phyloP scores from a whole-genome alignment of 2,888 invertebrate species.

The Bembecia ichneumoniformis region DNA sequence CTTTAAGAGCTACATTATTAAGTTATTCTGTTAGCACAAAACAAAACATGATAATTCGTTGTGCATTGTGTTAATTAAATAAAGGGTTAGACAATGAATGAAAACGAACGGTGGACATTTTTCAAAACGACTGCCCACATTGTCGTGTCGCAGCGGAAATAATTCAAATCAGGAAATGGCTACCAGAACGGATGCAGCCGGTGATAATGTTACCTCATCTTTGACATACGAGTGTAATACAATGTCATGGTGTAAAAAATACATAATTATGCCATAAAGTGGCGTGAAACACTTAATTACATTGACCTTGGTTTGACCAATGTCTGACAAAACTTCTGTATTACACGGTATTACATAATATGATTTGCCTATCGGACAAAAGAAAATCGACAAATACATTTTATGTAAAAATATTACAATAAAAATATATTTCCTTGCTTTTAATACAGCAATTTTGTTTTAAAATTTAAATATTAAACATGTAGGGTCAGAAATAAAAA shows the following conservation, averaged over 20 bases:
- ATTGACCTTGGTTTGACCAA: not conserved
- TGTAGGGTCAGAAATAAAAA: too few relatives aligned
- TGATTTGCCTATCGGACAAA: not conserved
- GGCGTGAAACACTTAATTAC: not conserved
- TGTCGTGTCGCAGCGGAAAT: constrained; percentile 31
- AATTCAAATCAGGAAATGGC: constrained; percentile 48
- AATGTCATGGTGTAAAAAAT: constrained; percentile 26
- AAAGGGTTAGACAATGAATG: not conserved
- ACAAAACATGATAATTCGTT: not conserved
- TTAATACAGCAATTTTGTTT: too few relatives aligned
- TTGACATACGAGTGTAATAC: constrained; percentile 25
- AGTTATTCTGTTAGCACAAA: too few relatives aligned
- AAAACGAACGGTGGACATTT: constrained; percentile 7
- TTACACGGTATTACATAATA: not conserved
- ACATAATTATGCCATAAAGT: not conserved
- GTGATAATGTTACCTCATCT: constrained; percentile 42
- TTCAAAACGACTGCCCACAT: constrained; percentile 14
- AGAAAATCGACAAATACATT: not conserved
- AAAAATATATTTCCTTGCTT: too few relatives aligned
- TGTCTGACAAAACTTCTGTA: not conserved
- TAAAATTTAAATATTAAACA: too few relatives aligned
- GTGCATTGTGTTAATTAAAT: not conserved
- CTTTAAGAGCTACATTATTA: too few relatives aligned
- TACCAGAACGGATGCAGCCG: constrained; percentile 29
- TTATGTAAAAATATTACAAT: not conserved